phyloP scores from a whole-genome alignment of 2,797 vertebrate genomes.

The Tiaroga cobitis region DNA sequence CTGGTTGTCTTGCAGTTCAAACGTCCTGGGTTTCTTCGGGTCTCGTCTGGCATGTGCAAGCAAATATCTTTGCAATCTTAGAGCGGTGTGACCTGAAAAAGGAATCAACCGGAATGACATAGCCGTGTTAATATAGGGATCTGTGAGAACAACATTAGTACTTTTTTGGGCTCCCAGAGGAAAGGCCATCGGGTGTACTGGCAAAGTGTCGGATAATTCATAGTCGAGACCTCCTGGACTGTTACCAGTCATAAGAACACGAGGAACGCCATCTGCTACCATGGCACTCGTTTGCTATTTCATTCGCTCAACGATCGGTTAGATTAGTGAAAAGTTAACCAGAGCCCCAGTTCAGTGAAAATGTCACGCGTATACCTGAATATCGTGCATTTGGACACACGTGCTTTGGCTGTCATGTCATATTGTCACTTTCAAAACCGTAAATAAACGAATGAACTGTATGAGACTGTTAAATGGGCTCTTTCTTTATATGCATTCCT shows the following conservation, averaged over 20 bases:
- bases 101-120: background rate
- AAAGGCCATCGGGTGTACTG: background rate
- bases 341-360: background rate
- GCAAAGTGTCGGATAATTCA: background rate
- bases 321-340: constrained; percentile 36
- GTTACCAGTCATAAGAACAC: background rate
- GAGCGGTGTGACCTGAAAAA: background rate
- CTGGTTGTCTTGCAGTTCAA: background rate
- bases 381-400: background rate
- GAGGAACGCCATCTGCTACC: constrained; percentile 9
- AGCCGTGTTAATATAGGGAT: background rate
- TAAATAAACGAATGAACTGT: background rate
- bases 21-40: background rate
- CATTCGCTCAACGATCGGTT: constrained; percentile 4
- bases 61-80: background rate
- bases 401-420: background rate
- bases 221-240: constrained; percentile 2
- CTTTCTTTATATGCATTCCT: constrained; percentile 9
- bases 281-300: constrained; percentile 18
- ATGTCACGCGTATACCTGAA: constrained; percentile 31
- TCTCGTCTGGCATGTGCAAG: background rate
- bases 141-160: background rate
- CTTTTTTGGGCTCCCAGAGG: background rate
- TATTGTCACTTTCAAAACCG: background rate
- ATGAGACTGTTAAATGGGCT: background rate